phyloP scores from a whole-genome alignment of 1,140 invertebrate genomes.

The Octopus sinensis region DNA sequence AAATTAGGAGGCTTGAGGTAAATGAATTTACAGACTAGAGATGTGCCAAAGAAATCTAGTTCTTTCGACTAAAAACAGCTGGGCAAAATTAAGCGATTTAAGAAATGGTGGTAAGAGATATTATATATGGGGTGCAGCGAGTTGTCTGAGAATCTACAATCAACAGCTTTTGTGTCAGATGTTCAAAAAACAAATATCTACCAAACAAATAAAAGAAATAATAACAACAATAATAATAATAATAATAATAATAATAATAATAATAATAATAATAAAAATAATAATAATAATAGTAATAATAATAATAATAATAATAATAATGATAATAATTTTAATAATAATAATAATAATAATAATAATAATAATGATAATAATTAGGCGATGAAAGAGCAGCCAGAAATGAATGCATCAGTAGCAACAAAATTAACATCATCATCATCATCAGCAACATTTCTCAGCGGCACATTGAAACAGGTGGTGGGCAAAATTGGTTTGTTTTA shows the following conservation, averaged over 20 bases:
- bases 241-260: conserved; percentile 10
- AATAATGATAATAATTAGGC: neutral
- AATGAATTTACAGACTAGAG: too few species aligned
- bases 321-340: neutral
- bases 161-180: too few species aligned
- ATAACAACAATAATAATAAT: conserved; percentile 10
- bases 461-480: neutral
- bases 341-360: conserved; percentile 4
- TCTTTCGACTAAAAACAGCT: too few species aligned
- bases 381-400: neutral
- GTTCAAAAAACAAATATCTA: too few species aligned
- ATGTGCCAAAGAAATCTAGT: too few species aligned
- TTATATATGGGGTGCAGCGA: too few species aligned
- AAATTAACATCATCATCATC: neutral
- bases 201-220: too few species aligned
- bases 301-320: neutral
- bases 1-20: too few species aligned
- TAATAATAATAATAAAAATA: conserved; percentile 11
- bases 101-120: too few species aligned
- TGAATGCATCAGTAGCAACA: neutral
- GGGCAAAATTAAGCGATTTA: too few species aligned
- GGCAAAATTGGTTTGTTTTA: neutral
- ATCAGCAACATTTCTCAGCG: neutral
- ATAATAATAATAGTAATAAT: neutral
- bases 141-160: too few species aligned